These are phyloP conservation scores for Aphelocoma coerulescens DNA, from an alignment of 2,113 vertebrate genomes.

Conservation along the genomic window DNA sequence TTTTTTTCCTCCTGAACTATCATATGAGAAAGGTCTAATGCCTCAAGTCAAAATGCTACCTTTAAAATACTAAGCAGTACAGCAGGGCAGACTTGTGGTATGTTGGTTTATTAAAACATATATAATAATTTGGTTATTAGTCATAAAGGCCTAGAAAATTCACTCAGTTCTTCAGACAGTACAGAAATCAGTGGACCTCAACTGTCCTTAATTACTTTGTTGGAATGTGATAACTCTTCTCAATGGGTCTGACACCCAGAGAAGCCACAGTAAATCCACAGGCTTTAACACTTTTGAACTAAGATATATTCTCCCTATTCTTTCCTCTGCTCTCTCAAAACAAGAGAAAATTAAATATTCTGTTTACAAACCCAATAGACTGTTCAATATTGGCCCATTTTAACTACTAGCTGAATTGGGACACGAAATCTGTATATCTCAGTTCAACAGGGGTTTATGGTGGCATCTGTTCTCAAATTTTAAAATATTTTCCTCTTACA, in stretches of 20 bases:
- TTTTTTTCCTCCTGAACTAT: neutral
- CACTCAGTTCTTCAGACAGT: neutral
- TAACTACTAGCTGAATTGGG: neutral
- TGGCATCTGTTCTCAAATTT: neutral
- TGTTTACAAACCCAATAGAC: neutral
- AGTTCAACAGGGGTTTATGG: neutral
- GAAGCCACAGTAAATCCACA: neutral
- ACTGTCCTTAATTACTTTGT: constrained; percentile 28
- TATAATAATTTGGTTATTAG: neutral
- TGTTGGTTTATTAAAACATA: constrained; percentile 2
- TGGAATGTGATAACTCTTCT: neutral
- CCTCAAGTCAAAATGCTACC: neutral
- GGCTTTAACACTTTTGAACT: neutral
- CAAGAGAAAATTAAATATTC: neutral
- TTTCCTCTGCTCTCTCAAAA: neutral
- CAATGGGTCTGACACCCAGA: neutral
- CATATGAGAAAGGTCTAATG: neutral
- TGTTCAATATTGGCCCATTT: neutral
- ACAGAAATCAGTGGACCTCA: constrained; percentile 4
- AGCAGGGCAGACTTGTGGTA: neutral
- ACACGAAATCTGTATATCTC: neutral
- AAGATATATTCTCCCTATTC: neutral
- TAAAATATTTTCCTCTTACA: neutral
- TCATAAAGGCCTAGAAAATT: neutral
- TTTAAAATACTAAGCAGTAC: neutral